Evolutionary conservation across 2,113 vertebrate genomes (phyloP).

Genomic region (Lycaon pictus): DNA sequence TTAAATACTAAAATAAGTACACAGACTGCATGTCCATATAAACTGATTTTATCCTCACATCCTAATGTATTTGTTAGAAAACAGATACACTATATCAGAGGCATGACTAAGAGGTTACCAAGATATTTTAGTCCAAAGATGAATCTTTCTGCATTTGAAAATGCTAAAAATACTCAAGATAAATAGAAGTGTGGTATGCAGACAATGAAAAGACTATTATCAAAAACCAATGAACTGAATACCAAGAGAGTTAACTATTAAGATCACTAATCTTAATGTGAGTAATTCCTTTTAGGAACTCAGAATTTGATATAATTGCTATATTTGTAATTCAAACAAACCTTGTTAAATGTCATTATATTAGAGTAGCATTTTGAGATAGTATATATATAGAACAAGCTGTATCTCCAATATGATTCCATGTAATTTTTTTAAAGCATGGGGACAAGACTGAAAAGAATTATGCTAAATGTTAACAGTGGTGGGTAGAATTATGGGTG

Average conservation of each 20-base stretch:
- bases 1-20: conserved; percentile 42
- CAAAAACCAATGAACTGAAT: conserved; percentile 27
- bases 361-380: conserved; percentile 32
- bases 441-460: conserved; percentile 25
- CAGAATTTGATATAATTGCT: conserved; percentile 46
- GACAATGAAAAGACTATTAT: neutral
- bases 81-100: neutral
- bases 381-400: neutral
- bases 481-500: neutral
- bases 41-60: conserved; percentile 30
- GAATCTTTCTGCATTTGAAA: conserved; percentile 46
- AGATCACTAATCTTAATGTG: neutral
- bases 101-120: neutral
- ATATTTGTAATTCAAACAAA: conserved; percentile 48
- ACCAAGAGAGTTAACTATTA: neutral
- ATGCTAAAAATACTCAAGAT: conserved; percentile 36
- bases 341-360: neutral
- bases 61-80: conserved; percentile 48
- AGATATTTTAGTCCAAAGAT: conserved; percentile 33
- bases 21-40: neutral
- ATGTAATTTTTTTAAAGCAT: conserved; percentile 10
- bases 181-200: neutral
- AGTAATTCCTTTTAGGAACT: conserved; percentile 28
- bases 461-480: conserved; percentile 13
- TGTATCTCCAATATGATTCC: conserved; percentile 2